A percentile compares a stretch with the other conserved stretches of the same genome.
Evolutionary conservation across 2,888 invertebrate genomes (phyloP).

Genomic region (Gerris lacustris): DNA sequence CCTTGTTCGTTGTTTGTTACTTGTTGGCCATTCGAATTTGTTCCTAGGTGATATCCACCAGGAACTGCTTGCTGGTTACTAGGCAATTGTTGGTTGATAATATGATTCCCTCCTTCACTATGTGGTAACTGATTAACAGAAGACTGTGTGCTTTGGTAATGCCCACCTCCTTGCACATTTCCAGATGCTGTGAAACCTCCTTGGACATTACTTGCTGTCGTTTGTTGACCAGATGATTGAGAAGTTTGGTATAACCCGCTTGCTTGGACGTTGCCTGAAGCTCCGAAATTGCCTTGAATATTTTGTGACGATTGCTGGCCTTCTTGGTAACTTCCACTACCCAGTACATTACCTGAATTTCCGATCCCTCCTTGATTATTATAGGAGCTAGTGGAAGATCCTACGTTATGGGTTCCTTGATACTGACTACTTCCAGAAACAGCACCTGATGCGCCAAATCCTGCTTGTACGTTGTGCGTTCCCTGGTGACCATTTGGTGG

Average conservation of each 20-base stretch:
- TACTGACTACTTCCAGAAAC: background rate
- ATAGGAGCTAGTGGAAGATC: too few relatives aligned
- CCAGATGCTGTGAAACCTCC: conserved; percentile 8
- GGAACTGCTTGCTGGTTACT: too few relatives aligned
- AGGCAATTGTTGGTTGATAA: too few relatives aligned
- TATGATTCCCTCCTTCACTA: too few relatives aligned
- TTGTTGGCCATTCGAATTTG: too few relatives aligned
- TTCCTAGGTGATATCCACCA: too few relatives aligned
- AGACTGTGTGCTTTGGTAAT: background rate
- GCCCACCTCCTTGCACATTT: conserved; percentile 10
- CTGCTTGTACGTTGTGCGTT: background rate
- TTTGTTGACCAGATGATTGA: background rate
- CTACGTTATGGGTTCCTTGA: background rate
- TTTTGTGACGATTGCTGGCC: too few relatives aligned
- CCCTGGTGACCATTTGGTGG: background rate
- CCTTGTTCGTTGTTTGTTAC: background rate
- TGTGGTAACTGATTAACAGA: too few relatives aligned
- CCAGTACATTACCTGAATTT: too few relatives aligned
- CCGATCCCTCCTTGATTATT: too few relatives aligned
- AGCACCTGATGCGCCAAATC: background rate
- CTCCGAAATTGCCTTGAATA: background rate
- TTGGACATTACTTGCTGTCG: background rate
- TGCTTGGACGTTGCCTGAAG: background rate
- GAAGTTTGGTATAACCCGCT: background rate
- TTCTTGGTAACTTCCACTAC: too few relatives aligned